Evolutionary conservation across 2,113 vertebrate species (phyloP), one percentile per base, ranked within the genome.

Genomic region (Corythoichthys intestinalis): DNA sequence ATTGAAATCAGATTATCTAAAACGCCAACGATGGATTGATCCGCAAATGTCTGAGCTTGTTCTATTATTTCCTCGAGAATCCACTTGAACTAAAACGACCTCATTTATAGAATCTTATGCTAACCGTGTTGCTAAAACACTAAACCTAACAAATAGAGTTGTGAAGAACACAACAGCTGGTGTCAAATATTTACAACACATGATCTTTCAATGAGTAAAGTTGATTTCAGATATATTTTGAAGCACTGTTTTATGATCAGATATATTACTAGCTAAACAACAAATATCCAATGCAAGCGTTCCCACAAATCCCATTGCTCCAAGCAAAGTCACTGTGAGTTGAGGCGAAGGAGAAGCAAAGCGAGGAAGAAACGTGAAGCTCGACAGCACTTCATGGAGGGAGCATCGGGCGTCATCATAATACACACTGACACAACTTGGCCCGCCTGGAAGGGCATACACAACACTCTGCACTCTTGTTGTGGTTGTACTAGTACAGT

Each of bases 361-460:
- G 74, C 82, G 81, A 72, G 73, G 68, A 77, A 80, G 80, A 78
- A 34, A 83, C 78, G 83, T 80, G 77, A 78, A 73, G 65, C 84
- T 70, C 6, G 65, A 77, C 69, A 71, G 77, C 73, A 72, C 75
- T 76, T 67, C 76, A 20, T 52, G 6, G 69, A 77, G 65, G 65
- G 69, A 58, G 75, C 76, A 65, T 64, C 15, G 78, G 71, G 66
- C 71, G 4, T 88, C 75, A 74, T 77, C 17, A 63, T 87, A 83
- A 88, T 82, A 66, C 48, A n/a, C 67, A 66, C 66, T 69, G 85
- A 83, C 80, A 81, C 65, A 20, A 83, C 75, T 63, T 20, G 60
- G 60, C 48, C 79, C 68, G 37, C 9, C 59, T 1, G 12, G 65
- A 66, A 63, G 14, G 13, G 50, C 71, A 69, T 44, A 59, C 2